A percentile compares a stretch with the other conserved stretches of the same genome.
phyloP scores from a whole-genome alignment of 2,888 invertebrate species.

The Nephrotoma guestfalica region DNA sequence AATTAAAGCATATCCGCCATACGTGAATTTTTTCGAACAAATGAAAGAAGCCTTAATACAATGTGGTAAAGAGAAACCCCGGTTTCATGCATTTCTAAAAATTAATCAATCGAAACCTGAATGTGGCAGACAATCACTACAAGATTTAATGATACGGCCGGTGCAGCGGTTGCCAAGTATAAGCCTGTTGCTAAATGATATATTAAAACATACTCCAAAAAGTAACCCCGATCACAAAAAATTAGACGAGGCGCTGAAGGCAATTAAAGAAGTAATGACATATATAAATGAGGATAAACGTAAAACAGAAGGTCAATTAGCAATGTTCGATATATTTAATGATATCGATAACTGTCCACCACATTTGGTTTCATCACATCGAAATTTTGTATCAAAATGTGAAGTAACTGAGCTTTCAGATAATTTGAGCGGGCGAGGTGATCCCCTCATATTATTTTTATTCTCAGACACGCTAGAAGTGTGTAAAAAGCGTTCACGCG shows the following conservation, averaged over 20 bases:
- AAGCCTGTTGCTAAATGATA: slow-evolving; percentile 83
- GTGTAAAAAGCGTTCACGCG: slow-evolving; percentile 70
- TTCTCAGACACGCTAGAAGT: slow-evolving; percentile 94
- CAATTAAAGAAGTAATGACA: slow-evolving; percentile 85
- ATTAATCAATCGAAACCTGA: slow-evolving; percentile 88
- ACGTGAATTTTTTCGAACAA: slow-evolving; percentile 96
- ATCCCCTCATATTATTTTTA: slow-evolving; percentile 74
- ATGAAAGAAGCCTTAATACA: slow-evolving; percentile 84
- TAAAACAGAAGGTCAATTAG: slow-evolving; percentile 88
- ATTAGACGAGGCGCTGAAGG: slow-evolving; percentile 71
- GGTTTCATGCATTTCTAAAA: slow-evolving; percentile 97
- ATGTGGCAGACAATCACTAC: slow-evolving; percentile 88
- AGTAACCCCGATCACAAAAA: slow-evolving; percentile 76
- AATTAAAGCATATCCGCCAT: slow-evolving; percentile 91
- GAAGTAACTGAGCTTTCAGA: slow-evolving; percentile 81
- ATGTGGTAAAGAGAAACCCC: slow-evolving; percentile 84
- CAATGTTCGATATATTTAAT: slow-evolving; percentile 94
- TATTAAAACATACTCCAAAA: slow-evolving; percentile 81
- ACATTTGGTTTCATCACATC: slow-evolving; percentile 83
- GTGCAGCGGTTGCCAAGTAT: slow-evolving; percentile 96
- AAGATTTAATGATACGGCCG: slow-evolving; percentile 92
- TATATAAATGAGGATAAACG: slow-evolving; percentile 97
- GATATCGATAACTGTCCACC: slow-evolving; percentile 97
- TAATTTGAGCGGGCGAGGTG: slow-evolving; percentile 71
- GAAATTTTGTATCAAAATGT: slow-evolving; percentile 73